Evolutionary conservation across 2,888 invertebrate genomes (phyloP), one percentile per base, ranked within the genome.

Genomic region (Aradus depressus): DNA sequence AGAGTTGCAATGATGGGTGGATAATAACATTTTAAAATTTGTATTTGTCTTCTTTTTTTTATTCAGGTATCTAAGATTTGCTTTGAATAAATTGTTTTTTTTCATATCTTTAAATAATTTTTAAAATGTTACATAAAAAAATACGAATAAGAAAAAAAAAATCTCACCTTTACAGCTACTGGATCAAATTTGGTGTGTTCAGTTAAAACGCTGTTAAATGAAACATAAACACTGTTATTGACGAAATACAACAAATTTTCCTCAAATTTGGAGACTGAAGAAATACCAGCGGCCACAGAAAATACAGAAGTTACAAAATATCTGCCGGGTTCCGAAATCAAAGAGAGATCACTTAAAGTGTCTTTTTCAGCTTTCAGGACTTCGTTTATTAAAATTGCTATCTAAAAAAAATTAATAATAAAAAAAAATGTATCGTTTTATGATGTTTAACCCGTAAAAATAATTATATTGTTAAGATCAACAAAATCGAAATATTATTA

Each of bases 291-390:
- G 10, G 34, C 43, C 3, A 51, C 23, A 2, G 37, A 38, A 34
- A 51, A 44, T 14, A 39, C 10, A 8, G 34, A 31, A 26, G 31
- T 18, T 2, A 14, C 44, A 4, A 51, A 44, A 44, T 42, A 51
- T 35, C 51, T 1, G 19, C 51, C 51, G 4, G 51, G 51, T 10
- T 51, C 51, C n/a, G 51, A 44, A 3, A 51, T 51, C 1, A 51
- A 16, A 12, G n/a, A 28, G 19, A 51, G 12, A 14, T 14, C 44
- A 14, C 22, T 14, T 5, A 44, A 44, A 18, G n/a, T 10, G 12
- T 37, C 44, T 12, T 10, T 22, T 37, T 51, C 44, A 4, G 6
- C 21, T 21, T 44, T 32, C 3, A 51, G 4, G 14, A 44, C 44
- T 18, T 14, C 37, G 16, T 51, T 51, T 4, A 51, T 34, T n/a